A percentile compares a stretch with the other conserved stretches of the same genome.
These are phyloP conservation scores for Stigmatopora argus DNA, from an alignment of 2,113 vertebrate species.

Conservation along the genomic window DNA sequence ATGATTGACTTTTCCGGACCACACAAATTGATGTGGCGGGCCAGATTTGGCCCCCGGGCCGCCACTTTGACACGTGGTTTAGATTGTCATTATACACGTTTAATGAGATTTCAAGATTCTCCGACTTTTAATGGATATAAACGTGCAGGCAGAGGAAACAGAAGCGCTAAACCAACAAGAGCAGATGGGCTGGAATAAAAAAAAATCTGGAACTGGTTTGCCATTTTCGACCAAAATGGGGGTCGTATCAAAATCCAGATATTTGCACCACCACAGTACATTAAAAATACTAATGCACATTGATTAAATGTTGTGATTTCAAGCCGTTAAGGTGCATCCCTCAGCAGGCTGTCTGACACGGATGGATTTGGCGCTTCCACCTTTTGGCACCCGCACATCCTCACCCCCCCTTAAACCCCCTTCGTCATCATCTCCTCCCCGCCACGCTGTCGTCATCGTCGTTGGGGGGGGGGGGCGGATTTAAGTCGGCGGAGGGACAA, in stretches of 20 bases:
- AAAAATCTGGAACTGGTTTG: not conserved
- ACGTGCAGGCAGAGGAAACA: not conserved
- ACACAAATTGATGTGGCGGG: too few relatives aligned
- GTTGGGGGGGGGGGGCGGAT: not conserved
- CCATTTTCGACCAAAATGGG: not conserved
- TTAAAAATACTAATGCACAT: not conserved
- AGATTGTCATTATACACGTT: too few relatives aligned
- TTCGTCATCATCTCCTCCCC: not conserved
- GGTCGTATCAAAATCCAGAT: not conserved
- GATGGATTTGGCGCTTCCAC: not conserved
- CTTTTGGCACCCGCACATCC: not conserved
- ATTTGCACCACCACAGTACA: not conserved
- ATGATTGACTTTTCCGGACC: too few relatives aligned
- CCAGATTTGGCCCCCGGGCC: too few relatives aligned
- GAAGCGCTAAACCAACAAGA: not conserved
- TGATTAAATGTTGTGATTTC: not conserved
- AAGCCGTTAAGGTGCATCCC: not conserved
- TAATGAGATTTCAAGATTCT: too few relatives aligned
- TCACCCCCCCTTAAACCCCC: not conserved
- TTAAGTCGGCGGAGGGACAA: conserved; percentile 21
- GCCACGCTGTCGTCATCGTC: not conserved
- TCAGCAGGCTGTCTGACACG: not conserved
- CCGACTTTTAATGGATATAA: not conserved
- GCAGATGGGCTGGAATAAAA: not conserved
- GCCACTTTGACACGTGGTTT: too few relatives aligned